Base-by-base conservation (phyloP, 2,888 invertebrate species). In the Tetropium fuscum region DNA sequence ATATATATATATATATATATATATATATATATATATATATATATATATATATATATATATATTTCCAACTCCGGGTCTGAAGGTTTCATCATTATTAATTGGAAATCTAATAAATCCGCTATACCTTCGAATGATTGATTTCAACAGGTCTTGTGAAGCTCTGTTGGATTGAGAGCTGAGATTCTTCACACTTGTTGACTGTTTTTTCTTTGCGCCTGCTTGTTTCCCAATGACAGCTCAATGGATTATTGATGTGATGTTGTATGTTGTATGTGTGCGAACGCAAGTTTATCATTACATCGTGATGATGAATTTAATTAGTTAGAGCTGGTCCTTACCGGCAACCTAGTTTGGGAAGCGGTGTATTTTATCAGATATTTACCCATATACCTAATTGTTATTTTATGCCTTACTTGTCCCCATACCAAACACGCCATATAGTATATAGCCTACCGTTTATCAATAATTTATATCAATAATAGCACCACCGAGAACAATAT, bases 181-280 rank as follows among this genome's bases (percentile, higher is more conserved):
- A 48, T 40, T 56, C 56, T 48, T 56, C 40, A 41, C 56, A 56
- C 56, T 56, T 56, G 47, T 56, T 56, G 56, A 56, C 56, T 56
- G 48, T 18, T 56, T 47, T 45, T 38, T 40, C 34, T 56, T 48
- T 48, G 30, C 48, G 38, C 22, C 36, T 11, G 44, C 19, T 36
- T 40, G 30, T 56, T 47, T 32, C 30, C 40, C 51, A 30, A 40
- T 51, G 56, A 56, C 56, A 56, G 41, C 32, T 56, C 36, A 56
- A 56, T 56, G 56, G 56, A 56, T 56, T 56, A 56, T 56, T 44
- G 45, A 56, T 56, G 56, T 47, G 44, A 48, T 32, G 48, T 41
- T 47, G 40, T 48, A 36, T 56, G 30, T 48, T 48, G 19, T 36
- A 25, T 43, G 43, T 53, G 40, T 51, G 51, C 40, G 51, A 51